phyloP scores from a whole-genome alignment of 1,140 invertebrate species.

The Centruroides sculpturatus region DNA sequence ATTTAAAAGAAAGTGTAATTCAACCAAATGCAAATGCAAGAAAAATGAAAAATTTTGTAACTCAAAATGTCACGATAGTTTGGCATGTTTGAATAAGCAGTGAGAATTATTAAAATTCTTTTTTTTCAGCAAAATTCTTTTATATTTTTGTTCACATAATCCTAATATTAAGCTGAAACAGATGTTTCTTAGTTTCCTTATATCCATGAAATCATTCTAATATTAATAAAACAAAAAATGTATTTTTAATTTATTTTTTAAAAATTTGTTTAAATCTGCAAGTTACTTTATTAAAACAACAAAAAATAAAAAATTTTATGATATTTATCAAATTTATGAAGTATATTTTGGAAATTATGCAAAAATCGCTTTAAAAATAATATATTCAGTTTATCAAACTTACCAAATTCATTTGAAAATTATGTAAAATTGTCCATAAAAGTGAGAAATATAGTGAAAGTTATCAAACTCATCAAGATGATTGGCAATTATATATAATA shows the following conservation, averaged over 20 bases:
- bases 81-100: not conserved
- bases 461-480: too few relatives aligned
- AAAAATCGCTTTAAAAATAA: too few relatives aligned
- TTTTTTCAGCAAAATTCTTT: not conserved
- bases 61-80: constrained; percentile 2
- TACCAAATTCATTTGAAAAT: too few relatives aligned
- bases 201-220: not conserved
- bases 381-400: too few relatives aligned
- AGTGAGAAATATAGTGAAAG: too few relatives aligned
- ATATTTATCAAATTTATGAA: too few relatives aligned
- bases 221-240: not conserved
- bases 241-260: not conserved
- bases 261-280: not conserved
- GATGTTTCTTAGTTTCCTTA: not conserved
- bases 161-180: not conserved
- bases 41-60: constrained; percentile 1
- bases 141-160: not conserved
- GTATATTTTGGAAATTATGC: too few relatives aligned
- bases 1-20: constrained; percentile 2
- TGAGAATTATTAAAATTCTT: not conserved
- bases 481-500: too few relatives aligned
- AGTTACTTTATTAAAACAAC: not conserved
- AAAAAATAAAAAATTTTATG: too few relatives aligned
- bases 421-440: too few relatives aligned
- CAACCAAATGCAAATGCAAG: not conserved